phyloP scores from a whole-genome alignment of 2,888 invertebrate genomes.

The Sepioteuthis lessoniana region DNA sequence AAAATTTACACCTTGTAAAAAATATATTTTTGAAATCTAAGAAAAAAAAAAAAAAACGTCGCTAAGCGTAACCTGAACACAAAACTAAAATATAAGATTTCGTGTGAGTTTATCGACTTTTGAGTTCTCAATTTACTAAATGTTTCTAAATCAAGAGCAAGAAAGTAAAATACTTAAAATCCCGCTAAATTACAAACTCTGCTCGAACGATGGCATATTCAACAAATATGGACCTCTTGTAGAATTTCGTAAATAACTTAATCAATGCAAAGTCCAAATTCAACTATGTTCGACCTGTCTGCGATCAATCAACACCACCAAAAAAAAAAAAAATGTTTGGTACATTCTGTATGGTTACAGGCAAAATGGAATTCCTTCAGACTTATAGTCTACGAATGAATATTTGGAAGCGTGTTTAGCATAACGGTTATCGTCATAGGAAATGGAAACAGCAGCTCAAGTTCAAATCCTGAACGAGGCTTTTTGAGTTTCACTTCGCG shows the following conservation, averaged over 20 bases:
- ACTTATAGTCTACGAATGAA: too few relatives aligned
- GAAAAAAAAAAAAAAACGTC: background rate
- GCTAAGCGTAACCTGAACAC: background rate
- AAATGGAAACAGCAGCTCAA: too few relatives aligned
- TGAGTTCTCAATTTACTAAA: background rate
- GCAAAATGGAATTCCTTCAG: too few relatives aligned
- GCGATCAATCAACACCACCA: too few relatives aligned
- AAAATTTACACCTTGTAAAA: slow-evolving; percentile 18
- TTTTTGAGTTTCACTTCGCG: too few relatives aligned
- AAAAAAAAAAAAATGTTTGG: background rate
- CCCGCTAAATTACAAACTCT: background rate
- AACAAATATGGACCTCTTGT: background rate
- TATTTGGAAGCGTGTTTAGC: too few relatives aligned
- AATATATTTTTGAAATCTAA: slow-evolving; percentile 33
- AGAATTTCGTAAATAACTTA: slow-evolving; percentile 15
- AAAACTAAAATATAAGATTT: slow-evolving; percentile 33
- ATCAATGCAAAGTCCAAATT: background rate
- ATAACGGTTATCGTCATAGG: too few relatives aligned
- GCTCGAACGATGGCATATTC: background rate
- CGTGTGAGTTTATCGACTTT: background rate
- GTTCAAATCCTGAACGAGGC: too few relatives aligned
- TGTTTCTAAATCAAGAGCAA: background rate
- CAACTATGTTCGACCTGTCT: background rate
- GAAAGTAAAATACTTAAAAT: background rate
- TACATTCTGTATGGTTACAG: too few relatives aligned